Conservation (phyloP, 2,797 vertebrate species). For the Champsocephalus gunnari region DNA sequence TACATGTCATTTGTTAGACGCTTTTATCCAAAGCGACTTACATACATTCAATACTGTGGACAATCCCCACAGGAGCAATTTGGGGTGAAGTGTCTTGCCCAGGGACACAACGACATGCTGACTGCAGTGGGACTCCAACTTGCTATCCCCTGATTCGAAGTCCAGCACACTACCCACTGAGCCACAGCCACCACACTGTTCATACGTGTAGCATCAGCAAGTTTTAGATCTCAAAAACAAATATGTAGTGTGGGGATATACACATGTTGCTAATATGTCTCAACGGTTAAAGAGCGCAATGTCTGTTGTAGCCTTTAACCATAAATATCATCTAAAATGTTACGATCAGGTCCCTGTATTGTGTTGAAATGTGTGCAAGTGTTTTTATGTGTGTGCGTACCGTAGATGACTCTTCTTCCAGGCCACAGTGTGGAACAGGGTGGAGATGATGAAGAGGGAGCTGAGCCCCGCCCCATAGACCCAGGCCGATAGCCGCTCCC, state of each 20-base stretch:
- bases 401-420: constrained; percentile 97
- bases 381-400: constrained; percentile 71
- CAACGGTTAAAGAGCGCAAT: neutral
- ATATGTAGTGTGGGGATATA: neutral
- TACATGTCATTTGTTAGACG: too few relatives aligned
- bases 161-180: too few relatives aligned
- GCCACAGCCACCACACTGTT: neutral
- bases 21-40: too few relatives aligned
- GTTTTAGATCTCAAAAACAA: neutral
- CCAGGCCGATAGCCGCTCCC: constrained; percentile 89
- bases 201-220: constrained; percentile 24
- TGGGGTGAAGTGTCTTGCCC: too few relatives aligned
- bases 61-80: too few relatives aligned
- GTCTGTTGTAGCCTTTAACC: neutral
- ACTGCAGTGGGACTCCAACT: too few relatives aligned
- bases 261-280: neutral
- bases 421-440: constrained; percentile 94
- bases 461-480: constrained; percentile 91
- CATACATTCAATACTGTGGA: too few relatives aligned
- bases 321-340: constrained; percentile 1
- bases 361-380: constrained; percentile 10
- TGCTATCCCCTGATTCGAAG: too few relatives aligned
- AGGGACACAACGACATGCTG: too few relatives aligned
- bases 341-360: neutral
- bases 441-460: constrained; percentile 96